Evolutionary conservation across 2,797 vertebrate species (phyloP), one percentile per base, ranked within the genome.

Genomic region (Onychomys arenicola): DNA sequence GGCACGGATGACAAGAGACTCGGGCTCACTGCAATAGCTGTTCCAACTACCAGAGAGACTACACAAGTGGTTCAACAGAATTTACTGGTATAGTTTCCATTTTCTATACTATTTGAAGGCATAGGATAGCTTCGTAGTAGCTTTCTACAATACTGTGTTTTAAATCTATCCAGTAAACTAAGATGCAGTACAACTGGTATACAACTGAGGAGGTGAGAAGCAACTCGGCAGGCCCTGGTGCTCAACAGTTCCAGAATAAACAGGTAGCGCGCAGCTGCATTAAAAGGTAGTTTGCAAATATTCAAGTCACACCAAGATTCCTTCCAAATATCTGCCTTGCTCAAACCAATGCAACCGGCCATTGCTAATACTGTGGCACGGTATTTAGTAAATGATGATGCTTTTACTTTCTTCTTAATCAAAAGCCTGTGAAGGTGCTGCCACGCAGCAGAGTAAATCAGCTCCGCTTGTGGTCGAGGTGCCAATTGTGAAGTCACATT

Each of bases 81-180:
- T 97, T 97, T 98, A 97, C 97, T 97, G 93, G 88, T 96, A 87
- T 93, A 97, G 97, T 98, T 98, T 97, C 88, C 97, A 97, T 97
- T 96, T 96, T 94, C 97, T 97, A 88, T 93, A 92, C 96, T 98
- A 97, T 83, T 91, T 96, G 92, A 97, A 97, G 85, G 97, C 97
- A 96, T 95, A 96, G 80, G 95, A 98, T 93, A 97, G 92, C 90
- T 97, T 91, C 90, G 89, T 91, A 73, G 97, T 90, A 97, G 90
- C 96, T 97, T 98, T 97, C 97, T 96, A 97, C 97, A 97, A 97
- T 96, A 97, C 57, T 92, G 95, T 97, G 92, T 94, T 96, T 98
- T 91, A 96, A 97, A 90, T 95, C 94, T 96, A 96, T 86, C 95
- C 94, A 96, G 84, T 95, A 96, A 97, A 96, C 97, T 97, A 97